Percentiles rank a stretch among this genome's conserved stretches.
Evolutionary conservation across 2,797 vertebrate species (phyloP).

Genomic region (Alcedo quadribrachys): DNA sequence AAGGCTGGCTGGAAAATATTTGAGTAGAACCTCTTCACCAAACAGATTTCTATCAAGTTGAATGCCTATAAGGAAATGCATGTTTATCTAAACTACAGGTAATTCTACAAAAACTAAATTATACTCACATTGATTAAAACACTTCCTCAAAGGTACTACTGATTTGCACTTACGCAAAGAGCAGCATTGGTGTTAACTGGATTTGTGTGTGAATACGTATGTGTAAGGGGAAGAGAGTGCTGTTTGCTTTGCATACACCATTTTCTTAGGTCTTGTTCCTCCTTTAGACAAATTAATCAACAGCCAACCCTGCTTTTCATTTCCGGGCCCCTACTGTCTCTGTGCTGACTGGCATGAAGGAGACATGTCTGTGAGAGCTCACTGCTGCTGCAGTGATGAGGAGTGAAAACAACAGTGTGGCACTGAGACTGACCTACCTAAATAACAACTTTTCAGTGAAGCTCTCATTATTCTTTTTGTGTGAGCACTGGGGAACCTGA

Average conservation of each 20-base stretch:
- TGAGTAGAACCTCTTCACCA: background rate
- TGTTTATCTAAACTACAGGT: background rate
- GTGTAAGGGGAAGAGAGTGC: background rate
- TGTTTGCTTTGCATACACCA: background rate
- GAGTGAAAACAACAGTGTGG: background rate
- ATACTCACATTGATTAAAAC: background rate
- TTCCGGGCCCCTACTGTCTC: background rate
- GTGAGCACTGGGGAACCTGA: background rate
- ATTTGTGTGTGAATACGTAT: background rate
- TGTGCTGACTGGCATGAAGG: background rate
- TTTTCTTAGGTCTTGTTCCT: background rate
- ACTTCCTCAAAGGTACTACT: background rate
- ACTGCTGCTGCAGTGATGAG: background rate
- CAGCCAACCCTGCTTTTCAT: background rate
- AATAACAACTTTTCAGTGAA: background rate
- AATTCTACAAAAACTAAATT: background rate
- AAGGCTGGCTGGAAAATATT: background rate
- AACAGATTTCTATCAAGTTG: background rate
- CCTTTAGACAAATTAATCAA: background rate
- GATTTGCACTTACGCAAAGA: background rate
- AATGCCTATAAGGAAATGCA: background rate
- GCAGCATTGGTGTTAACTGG: background rate
- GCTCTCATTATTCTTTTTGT: background rate
- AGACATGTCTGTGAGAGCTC: background rate
- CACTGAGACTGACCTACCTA: background rate